Conservation (phyloP, 2,888 invertebrate genomes). For the Brachyptera risi region DNA sequence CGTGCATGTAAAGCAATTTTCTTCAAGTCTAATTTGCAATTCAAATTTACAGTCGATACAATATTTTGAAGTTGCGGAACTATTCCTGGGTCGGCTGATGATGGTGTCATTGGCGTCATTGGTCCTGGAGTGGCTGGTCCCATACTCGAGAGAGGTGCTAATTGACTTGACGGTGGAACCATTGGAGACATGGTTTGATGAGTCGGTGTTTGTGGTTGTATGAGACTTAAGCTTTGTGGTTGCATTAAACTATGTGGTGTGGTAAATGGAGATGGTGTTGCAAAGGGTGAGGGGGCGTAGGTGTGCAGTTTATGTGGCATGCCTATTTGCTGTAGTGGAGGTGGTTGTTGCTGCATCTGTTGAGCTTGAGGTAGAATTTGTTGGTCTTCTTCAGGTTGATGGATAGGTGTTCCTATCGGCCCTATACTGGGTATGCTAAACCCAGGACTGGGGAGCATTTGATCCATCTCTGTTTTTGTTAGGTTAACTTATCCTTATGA, state of each 20-base stretch:
- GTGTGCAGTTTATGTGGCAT: constrained; percentile 70
- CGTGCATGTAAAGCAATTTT: constrained; percentile 96
- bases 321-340: constrained; percentile 51
- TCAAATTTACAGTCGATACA: constrained; percentile 95
- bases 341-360: constrained; percentile 62
- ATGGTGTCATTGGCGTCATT: constrained; percentile 85
- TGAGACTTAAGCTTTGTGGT: constrained; percentile 58
- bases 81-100: constrained; percentile 89
- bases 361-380: constrained; percentile 81
- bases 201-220: neutral
- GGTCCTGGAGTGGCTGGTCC: constrained; percentile 74
- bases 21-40: constrained; percentile 91
- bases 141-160: constrained; percentile 57
- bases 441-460: constrained; percentile 86
- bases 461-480: too few species aligned
- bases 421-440: constrained; percentile 82
- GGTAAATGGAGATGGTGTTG: constrained; percentile 62
- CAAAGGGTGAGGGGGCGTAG: constrained; percentile 55
- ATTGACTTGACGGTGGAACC: constrained; percentile 55
- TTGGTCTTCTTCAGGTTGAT: constrained; percentile 88
- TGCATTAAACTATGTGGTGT: constrained; percentile 85
- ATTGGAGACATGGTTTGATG: constrained; percentile 78
- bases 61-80: constrained; percentile 94
- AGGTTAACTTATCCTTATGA: too few species aligned
- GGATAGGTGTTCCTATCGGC: constrained; percentile 78